Base-by-base conservation (phyloP, 2,888 invertebrate genomes). In the Baronia brevicornis region DNA sequence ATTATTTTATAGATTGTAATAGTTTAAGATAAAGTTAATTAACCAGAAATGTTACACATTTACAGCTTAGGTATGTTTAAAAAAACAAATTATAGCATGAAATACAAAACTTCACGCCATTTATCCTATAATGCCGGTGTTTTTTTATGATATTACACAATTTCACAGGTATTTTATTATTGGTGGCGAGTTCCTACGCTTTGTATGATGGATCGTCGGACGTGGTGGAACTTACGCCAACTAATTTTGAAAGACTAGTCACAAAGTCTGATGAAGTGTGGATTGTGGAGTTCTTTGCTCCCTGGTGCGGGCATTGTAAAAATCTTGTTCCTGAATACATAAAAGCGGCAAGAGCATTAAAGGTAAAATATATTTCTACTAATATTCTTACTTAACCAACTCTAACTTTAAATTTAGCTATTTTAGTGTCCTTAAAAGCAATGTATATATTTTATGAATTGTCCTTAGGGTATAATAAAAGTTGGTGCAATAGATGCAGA, bases 271-370 rank as follows among this genome's bases (percentile, higher is more conserved):
- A 97, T 67, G 89, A 91, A 48, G 82, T 98, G 11, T 98, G 98
- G 98, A 78, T 99, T 36, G 94, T 99, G 1, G 98, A 99, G 62
- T 97, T 96, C 74, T 97, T 88, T 70, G 98, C 98, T 1, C 97
- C 97, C 1, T 98, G 98, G 98, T 98, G 94, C 70, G 95, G 94
- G 5, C 94, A 95, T 61, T 95, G 98, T 73, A 91, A 97, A 69
- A 89, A 88, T 39, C 85, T 99, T 22, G 95, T 92, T 22, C 94
- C 97, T 1, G 98, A 98, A 64, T 98, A 97, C 78, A 90, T 92
- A 41, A 98, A 98, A 82, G 92, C 95, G 28, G 98, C 98, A 1
- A 89, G 87, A 45, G 97, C 96, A 0, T 78, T 99, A 0, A 97
- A 96, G 88, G 94, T 93, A 84, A 9, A 19, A 43, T 26, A 34